Evolutionary conservation across 2,888 invertebrate genomes (phyloP), one percentile per base, ranked within the genome.

Genomic region (Neelides folsomi): DNA sequence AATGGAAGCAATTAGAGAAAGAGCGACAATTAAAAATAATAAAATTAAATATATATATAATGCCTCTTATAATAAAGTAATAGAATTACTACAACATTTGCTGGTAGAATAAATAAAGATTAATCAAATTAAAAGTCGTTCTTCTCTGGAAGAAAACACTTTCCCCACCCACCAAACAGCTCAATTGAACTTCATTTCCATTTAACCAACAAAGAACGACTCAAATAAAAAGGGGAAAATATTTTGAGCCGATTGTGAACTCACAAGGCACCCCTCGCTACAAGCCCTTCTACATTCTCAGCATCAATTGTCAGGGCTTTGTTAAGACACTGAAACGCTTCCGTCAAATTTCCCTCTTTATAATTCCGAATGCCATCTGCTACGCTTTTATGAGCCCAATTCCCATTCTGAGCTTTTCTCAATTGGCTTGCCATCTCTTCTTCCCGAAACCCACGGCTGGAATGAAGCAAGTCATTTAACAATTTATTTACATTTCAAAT

Each of bases 311-410:
- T 86, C 47, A 95, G 73, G 3, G 94, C 95, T 71, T 88, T 89
- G 71, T 92, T 92, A 41, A 92, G 76, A 68, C 89, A 89, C 69
- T 90, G 90, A 73, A 93, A 88, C 37, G 94, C 94, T 75, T 95
- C 94, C 0, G 87, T 83, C 71, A 89, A 89, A 65, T 86, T 79
- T 42, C 90, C 90, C 43, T 84, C 82, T 73, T 94, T 94, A 73
- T 93, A 93, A 73, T 87, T 86, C 68, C 86, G 85, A 66, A 94
- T 92, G 19, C 94, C 94, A 71, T 92, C 88, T n/a, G 90, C 88
- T 19, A 94, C 93, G 68, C 83, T 83, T 70, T 86, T 81, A 72
- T 89, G 88, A 1, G 92, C 92, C 88, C 89, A 89, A 71, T 88
- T 88, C 70, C 86, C 85, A 45, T 90, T 89, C 73, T 94, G 93